Conservation (phyloP, 2,888 invertebrate genomes). For the Keiferia lycopersicella region DNA sequence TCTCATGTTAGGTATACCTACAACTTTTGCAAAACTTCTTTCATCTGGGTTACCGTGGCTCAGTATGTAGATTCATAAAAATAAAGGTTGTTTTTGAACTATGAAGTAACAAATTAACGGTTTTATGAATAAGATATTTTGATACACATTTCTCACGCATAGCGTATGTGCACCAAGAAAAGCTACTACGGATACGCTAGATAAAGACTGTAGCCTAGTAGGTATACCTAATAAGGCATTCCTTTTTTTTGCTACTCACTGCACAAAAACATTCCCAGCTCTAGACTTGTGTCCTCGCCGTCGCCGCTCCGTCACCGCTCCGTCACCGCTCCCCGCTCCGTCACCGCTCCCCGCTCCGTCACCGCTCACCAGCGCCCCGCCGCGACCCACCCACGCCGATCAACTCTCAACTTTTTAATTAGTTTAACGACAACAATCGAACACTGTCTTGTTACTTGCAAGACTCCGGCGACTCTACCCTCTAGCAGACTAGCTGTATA, state of each 20-base stretch:
- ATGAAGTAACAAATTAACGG: too few relatives aligned
- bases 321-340: constrained; percentile 36
- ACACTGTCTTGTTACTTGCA: constrained; percentile 56
- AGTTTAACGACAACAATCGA: constrained; percentile 70
- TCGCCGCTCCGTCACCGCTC: constrained; percentile 34
- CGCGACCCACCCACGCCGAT: constrained; percentile 39
- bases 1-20: too few relatives aligned
- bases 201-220: too few relatives aligned
- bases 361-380: constrained; percentile 46
- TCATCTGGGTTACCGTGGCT: too few relatives aligned
- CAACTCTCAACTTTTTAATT: constrained; percentile 71
- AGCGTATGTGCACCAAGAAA: too few relatives aligned
- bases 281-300: constrained; percentile 29
- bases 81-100: too few relatives aligned
- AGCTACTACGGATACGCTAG: too few relatives aligned
- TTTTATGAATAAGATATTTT: too few relatives aligned
- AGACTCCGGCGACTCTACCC: constrained; percentile 40
- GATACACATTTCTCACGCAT: too few relatives aligned
- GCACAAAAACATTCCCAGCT: not conserved
- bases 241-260: not conserved
- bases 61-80: too few relatives aligned
- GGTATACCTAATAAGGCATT: not conserved
- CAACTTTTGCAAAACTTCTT: too few relatives aligned
- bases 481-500: constrained; percentile 31
- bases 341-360: too few relatives aligned